These are phyloP conservation scores for Acrossocheilus fasciatus DNA, from an alignment of 2,797 vertebrate genomes.

Conservation along the genomic window DNA sequence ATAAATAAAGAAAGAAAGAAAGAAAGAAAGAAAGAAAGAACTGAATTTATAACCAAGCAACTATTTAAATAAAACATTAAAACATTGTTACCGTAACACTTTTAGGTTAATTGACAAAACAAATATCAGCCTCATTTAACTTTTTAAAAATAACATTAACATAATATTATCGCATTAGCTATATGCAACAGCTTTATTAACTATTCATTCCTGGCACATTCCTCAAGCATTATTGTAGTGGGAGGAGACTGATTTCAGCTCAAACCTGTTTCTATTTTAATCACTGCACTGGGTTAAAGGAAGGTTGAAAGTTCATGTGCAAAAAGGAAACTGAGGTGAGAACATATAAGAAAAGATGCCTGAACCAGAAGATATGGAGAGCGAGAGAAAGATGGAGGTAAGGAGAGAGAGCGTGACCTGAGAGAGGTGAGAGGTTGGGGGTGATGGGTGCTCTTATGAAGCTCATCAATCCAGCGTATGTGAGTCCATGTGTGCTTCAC, in stretches of 20 bases:
- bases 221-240: conserved; percentile 25
- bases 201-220: conserved; percentile 44
- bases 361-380: conserved; percentile 15
- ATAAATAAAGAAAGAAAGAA: neutral
- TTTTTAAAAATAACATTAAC: conserved; percentile 28
- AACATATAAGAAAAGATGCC: conserved; percentile 24
- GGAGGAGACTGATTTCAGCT: conserved; percentile 33
- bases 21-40: neutral
- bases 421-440: conserved; percentile 51
- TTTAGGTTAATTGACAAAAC: neutral
- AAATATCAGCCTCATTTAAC: neutral
- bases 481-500: conserved; percentile 32
- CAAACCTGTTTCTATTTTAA: conserved; percentile 29
- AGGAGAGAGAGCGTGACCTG: conserved; percentile 1
- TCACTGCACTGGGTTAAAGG: conserved; percentile 40
- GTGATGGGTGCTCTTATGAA: conserved; percentile 27
- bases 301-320: conserved; percentile 27
- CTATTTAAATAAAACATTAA: neutral
- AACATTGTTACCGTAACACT: neutral
- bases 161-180: conserved; percentile 34
- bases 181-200: conserved; percentile 47
- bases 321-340: neutral
- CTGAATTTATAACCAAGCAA: neutral
- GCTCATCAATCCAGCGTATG: conserved; percentile 55
- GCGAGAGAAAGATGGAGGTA: neutral